Evolutionary conservation across 2,797 vertebrate species (phyloP).

Genomic region (Silurus lanzhouensis): DNA sequence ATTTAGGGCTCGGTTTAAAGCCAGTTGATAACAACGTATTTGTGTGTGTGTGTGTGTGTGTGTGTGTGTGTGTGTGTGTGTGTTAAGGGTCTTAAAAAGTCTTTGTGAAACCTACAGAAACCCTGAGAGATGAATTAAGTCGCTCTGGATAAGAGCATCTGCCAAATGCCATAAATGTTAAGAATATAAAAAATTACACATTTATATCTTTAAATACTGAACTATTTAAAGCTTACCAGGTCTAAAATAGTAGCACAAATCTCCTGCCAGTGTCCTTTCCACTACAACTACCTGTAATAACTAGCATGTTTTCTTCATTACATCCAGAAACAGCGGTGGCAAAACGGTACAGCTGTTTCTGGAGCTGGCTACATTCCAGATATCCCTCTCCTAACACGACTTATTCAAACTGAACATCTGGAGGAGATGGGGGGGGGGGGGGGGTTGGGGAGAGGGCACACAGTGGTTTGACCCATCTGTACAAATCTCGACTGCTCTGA

Average conservation of each 20-base stretch:
- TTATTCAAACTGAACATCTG: constrained; percentile 53
- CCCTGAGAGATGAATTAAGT: too few relatives aligned
- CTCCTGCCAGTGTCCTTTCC: not conserved
- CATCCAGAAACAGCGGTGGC: constrained; percentile 22
- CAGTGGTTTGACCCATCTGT: constrained; percentile 50
- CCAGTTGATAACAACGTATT: too few relatives aligned
- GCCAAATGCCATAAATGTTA: too few relatives aligned
- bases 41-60: too few relatives aligned
- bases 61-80: too few relatives aligned
- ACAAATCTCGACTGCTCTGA: constrained; percentile 38
- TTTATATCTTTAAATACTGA: too few relatives aligned
- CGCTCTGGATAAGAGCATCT: too few relatives aligned
- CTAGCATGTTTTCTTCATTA: constrained; percentile 30
- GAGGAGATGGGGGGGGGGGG: not conserved
- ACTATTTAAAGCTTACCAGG: not conserved
- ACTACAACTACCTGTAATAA: not conserved
- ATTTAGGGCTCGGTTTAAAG: too few relatives aligned
- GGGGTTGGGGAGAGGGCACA: not conserved
- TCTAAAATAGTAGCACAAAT: not conserved
- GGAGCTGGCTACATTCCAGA: constrained; percentile 39
- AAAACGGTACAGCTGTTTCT: constrained; percentile 47
- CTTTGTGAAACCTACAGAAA: too few relatives aligned
- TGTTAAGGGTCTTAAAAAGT: too few relatives aligned
- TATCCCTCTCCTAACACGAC: constrained; percentile 43
- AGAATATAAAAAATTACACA: too few relatives aligned